A percentile compares a stretch with the other conserved stretches of the same genome.
Conservation (phyloP, 64 coral and sea anemone genomes). For the Montipora sp. region DNA sequence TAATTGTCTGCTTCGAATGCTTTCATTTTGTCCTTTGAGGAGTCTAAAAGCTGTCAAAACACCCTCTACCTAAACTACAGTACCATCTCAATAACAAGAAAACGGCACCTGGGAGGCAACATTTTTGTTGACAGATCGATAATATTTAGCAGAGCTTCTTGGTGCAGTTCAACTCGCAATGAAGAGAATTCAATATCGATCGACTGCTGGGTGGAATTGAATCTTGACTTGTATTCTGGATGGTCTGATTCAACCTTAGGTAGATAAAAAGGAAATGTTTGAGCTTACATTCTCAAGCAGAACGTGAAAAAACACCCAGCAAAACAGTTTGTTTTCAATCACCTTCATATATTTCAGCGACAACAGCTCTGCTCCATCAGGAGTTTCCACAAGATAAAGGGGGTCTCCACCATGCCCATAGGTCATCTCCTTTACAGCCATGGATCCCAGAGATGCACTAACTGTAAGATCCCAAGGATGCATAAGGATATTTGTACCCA, state of each 20-base stretch:
- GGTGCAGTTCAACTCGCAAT: conserved; percentile 83
- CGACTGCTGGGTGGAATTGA: conserved; percentile 77
- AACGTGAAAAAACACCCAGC: no score
- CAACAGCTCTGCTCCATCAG: conserved; percentile 79
- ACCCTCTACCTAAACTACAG: no score
- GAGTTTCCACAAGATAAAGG: conserved; percentile 82
- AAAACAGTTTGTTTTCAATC: no score
- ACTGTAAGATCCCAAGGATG: conserved; percentile 77
- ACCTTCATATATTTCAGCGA: conserved; percentile 83
- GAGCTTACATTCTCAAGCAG: background rate
- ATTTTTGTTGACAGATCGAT: conserved; percentile 88
- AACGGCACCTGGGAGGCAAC: conserved; percentile 72
- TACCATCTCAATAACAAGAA: no score
- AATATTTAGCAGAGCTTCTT: conserved; percentile 88
- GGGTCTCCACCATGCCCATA: conserved; percentile 73
- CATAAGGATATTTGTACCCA: conserved; percentile 80
- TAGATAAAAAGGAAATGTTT: background rate
- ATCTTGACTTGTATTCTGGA: conserved; percentile 74
- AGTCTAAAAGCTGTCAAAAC: no score
- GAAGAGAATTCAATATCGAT: conserved; percentile 78
- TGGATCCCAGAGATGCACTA: conserved; percentile 80
- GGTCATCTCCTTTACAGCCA: conserved; percentile 89
- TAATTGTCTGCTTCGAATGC: no score
- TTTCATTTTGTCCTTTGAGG: no score
- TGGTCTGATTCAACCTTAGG: conserved; percentile 76